phyloP scores from a whole-genome alignment of 1,140 invertebrate genomes.

The Drosophila lacertosa region DNA sequence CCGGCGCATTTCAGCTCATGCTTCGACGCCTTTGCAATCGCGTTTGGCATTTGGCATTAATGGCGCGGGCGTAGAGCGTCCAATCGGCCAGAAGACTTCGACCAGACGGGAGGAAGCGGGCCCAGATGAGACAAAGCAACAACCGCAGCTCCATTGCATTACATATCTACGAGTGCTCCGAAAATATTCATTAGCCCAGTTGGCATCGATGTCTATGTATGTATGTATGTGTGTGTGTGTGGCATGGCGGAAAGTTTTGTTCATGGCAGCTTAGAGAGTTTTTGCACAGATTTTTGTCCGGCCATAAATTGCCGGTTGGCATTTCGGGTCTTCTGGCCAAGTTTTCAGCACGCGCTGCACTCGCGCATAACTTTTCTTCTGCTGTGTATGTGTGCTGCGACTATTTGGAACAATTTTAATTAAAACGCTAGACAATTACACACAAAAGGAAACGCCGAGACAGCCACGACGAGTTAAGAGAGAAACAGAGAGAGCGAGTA shows the following conservation, averaged over 20 bases:
- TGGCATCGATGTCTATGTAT: conserved; percentile 46
- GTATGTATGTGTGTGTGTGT: background rate
- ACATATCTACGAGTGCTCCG: conserved; percentile 29
- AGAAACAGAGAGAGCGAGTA: conserved; percentile 25
- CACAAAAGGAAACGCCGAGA: conserved; percentile 30
- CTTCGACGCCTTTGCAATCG: conserved; percentile 78
- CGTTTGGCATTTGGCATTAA: conserved; percentile 74
- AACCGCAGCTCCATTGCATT: conserved; percentile 65
- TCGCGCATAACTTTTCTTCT: conserved; percentile 42
- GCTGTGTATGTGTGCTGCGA: conserved; percentile 27
- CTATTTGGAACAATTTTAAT: conserved; percentile 81
- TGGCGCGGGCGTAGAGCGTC: conserved; percentile 36
- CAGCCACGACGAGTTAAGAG: conserved; percentile 4
- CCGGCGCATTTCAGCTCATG: conserved; percentile 67
- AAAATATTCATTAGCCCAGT: conserved; percentile 75
- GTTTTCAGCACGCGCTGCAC: conserved; percentile 59
- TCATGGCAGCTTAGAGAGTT: conserved; percentile 65
- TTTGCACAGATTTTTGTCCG: conserved; percentile 70
- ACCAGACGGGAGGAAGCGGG: background rate
- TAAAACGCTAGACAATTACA: conserved; percentile 79
- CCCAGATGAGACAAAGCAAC: conserved; percentile 59
- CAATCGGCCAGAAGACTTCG: conserved; percentile 33
- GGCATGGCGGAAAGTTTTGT: conserved; percentile 51
- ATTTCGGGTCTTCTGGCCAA: conserved; percentile 52
- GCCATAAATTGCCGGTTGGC: conserved; percentile 69